Percentiles rank a stretch among this genome's conserved stretches.
These are phyloP conservation scores for Acrobasis repandana DNA, from an alignment of 2,888 invertebrate species.

Conservation along the genomic window DNA sequence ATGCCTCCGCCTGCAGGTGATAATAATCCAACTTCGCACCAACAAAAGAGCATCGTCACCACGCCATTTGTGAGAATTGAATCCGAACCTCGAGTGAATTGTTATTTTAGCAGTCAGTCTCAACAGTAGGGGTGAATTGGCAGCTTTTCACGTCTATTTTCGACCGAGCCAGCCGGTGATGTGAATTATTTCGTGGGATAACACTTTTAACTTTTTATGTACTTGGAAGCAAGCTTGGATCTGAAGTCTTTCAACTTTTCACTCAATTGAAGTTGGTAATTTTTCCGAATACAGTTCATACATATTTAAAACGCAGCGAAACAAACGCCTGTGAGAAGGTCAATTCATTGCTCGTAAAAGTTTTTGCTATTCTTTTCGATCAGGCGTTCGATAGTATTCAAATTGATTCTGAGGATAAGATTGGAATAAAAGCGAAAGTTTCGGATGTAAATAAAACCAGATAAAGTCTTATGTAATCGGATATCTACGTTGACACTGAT, in stretches of 20 bases:
- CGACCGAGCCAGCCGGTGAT: background rate
- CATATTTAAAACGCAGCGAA: constrained; percentile 2
- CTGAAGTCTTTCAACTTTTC: background rate
- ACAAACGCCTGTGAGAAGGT: constrained; percentile 9
- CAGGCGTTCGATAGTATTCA: background rate
- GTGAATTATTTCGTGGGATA: background rate
- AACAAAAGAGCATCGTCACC: constrained; percentile 23
- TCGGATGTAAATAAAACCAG: background rate
- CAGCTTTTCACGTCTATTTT: constrained; percentile 17
- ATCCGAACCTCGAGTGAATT: constrained; percentile 18
- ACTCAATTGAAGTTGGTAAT: background rate
- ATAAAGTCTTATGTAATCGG: background rate
- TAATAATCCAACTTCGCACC: background rate
- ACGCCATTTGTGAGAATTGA: constrained; percentile 18
- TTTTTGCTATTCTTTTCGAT: constrained; percentile 13
- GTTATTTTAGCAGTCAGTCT: constrained; percentile 21
- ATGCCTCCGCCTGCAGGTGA: constrained; percentile 5
- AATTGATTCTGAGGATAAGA: background rate
- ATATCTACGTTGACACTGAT: background rate
- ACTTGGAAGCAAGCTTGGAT: background rate
- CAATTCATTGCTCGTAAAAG: background rate
- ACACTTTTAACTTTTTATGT: background rate
- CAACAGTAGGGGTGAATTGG: constrained; percentile 15
- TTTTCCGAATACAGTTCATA: constrained; percentile 5
- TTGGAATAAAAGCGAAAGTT: constrained; percentile 1